Percentiles rank a stretch among this genome's conserved stretches.
Conservation (phyloP, 2,797 vertebrate species). For the Brachymystax lenok region DNA sequence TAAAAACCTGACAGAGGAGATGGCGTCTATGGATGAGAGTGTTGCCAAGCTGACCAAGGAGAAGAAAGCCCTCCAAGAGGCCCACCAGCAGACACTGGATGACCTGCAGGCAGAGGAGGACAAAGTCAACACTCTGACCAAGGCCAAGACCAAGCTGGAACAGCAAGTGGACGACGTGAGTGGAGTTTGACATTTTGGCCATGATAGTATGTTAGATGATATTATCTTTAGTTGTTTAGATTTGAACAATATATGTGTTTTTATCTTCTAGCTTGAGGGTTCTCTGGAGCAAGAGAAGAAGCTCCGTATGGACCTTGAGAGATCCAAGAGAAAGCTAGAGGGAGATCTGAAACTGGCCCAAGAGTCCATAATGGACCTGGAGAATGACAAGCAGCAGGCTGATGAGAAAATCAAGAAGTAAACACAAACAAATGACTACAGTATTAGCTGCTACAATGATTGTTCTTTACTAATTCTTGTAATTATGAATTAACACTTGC, state of each 20-base stretch:
- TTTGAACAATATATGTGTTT: slow-evolving; percentile 18
- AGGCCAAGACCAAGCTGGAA: slow-evolving; percentile 76
- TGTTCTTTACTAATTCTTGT: no score
- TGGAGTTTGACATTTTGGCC: not conserved
- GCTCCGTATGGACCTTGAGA: slow-evolving; percentile 56
- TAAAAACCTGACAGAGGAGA: slow-evolving; percentile 2
- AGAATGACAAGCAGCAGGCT: slow-evolving; percentile 56
- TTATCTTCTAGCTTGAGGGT: slow-evolving; percentile 51
- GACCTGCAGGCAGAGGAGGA: slow-evolving; percentile 79
- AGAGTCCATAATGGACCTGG: slow-evolving; percentile 56
- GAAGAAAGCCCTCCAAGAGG: slow-evolving; percentile 76
- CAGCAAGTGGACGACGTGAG: slow-evolving; percentile 36
- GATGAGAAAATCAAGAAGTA: not conserved
- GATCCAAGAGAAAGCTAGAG: no score
- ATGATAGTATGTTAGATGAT: not conserved
- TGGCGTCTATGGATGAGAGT: no score
- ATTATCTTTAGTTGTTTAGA: not conserved
- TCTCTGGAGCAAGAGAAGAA: slow-evolving; percentile 64
- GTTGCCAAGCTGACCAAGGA: no score
- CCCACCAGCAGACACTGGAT: slow-evolving; percentile 76
- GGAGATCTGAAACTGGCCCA: slow-evolving; percentile 26
- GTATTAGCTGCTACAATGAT: no score
- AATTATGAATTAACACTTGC: slow-evolving; percentile 21
- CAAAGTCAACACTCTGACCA: slow-evolving; percentile 75
- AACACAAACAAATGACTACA: no score